These are phyloP conservation scores for Mesaphorura yosii DNA, from an alignment of 1,140 invertebrate genomes.

Conservation along the genomic window DNA sequence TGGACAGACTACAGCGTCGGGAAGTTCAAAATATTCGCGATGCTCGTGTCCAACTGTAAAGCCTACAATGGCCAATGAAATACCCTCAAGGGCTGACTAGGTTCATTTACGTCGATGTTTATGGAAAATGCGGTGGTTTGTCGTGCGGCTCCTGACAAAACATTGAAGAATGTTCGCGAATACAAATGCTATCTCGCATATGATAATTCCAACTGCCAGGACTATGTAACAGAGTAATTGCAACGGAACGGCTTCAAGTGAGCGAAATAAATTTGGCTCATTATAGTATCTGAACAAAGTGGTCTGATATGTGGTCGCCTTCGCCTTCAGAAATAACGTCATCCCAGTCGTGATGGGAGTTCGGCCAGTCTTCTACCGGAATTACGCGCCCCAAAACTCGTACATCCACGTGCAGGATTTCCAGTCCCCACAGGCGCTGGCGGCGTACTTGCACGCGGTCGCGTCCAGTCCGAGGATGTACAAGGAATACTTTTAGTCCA, in stretches of 20 bases:
- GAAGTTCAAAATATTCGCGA: too few species aligned
- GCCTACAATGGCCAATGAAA: not conserved
- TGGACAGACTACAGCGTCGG: too few species aligned
- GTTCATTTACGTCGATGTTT: slow-evolving; percentile 80
- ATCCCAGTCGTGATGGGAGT: slow-evolving; percentile 63
- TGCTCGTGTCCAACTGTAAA: not conserved
- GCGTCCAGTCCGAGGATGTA: slow-evolving; percentile 33
- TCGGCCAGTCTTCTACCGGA: slow-evolving; percentile 38
- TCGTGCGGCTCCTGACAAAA: slow-evolving; percentile 46
- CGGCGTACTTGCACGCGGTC: slow-evolving; percentile 40
- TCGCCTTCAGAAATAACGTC: slow-evolving; percentile 35
- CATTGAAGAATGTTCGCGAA: slow-evolving; percentile 46
- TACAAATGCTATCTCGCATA: slow-evolving; percentile 97
- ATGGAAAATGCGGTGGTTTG: slow-evolving; percentile 73
- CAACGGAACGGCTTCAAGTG: slow-evolving; percentile 85
- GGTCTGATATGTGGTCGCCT: too few species aligned
- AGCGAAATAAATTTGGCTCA: too few species aligned
- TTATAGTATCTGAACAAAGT: too few species aligned
- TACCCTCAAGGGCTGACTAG: slow-evolving; percentile 46
- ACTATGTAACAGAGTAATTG: slow-evolving; percentile 95
- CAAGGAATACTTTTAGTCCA: slow-evolving; percentile 33
- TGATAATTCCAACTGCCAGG: slow-evolving; percentile 89
- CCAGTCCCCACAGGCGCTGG: slow-evolving; percentile 40
- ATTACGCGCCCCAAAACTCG: slow-evolving; percentile 48
- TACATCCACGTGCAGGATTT: slow-evolving; percentile 49